phyloP scores from a whole-genome alignment of 2,113 vertebrate species.

The Labrus mixtus region DNA sequence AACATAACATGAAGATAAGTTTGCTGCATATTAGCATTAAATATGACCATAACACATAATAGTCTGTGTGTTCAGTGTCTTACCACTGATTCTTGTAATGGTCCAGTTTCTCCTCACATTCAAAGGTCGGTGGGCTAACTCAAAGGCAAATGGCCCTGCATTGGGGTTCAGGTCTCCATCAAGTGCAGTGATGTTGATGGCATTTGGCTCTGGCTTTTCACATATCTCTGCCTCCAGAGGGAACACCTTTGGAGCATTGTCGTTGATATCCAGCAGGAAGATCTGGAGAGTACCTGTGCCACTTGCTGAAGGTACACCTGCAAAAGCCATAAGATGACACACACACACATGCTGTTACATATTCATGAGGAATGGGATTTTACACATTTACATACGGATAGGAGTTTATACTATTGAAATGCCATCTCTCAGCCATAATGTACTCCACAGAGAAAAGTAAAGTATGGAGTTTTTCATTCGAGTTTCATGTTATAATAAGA shows the following conservation, averaged over 20 bases:
- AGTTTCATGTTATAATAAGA: slow-evolving; percentile 43
- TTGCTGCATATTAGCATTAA: no score
- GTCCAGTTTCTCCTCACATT: slow-evolving; percentile 96
- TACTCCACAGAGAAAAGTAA: slow-evolving; percentile 28
- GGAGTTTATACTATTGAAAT: slow-evolving; percentile 27
- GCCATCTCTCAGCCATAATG: slow-evolving; percentile 34
- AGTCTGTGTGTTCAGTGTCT: slow-evolving; percentile 19
- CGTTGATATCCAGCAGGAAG: slow-evolving; percentile 94
- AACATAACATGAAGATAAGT: neutral
- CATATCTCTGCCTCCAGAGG: slow-evolving; percentile 94
- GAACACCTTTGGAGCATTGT: slow-evolving; percentile 94
- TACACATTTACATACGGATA: slow-evolving; percentile 28
- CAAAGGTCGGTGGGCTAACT: slow-evolving; percentile 88
- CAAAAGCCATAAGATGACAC: slow-evolving; percentile 43
- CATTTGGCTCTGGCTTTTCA: slow-evolving; percentile 92
- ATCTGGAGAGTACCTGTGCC: slow-evolving; percentile 97
- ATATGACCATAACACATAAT: neutral
- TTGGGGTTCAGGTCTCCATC: slow-evolving; percentile 96
- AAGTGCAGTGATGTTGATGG: slow-evolving; percentile 96
- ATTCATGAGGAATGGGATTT: slow-evolving; percentile 28
- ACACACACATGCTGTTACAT: slow-evolving; percentile 15
- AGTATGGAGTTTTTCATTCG: slow-evolving; percentile 37
- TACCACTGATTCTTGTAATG: slow-evolving; percentile 93
- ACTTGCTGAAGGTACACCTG: slow-evolving; percentile 91
- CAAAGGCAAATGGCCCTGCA: slow-evolving; percentile 95